Evolutionary conservation across 2,888 invertebrate genomes (phyloP), one percentile per base, ranked within the genome.

Genomic region (Diogma glabrata): DNA sequence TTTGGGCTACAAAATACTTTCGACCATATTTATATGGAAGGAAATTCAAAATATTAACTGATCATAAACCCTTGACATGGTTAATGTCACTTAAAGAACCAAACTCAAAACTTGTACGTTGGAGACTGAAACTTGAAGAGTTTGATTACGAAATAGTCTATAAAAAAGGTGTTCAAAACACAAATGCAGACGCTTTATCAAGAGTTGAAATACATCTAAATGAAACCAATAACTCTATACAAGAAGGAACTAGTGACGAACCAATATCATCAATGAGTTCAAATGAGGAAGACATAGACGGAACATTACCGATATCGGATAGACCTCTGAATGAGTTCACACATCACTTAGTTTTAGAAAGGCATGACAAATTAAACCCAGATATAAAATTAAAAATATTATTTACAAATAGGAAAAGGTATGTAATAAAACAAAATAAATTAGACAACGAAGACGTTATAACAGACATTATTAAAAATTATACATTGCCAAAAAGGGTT

Each of bases 1-100:
- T 64, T 1, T 64, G 61, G 62, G 63, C 61, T 1, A 54, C 57
- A 1, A 63, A 64, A 55, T 60, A 64, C 46, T 66, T 66, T 30
- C 36, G 63, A 36, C 64, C 64, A 2, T 66, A 66, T 24, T 19
- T 33, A n/a, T 33, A 6, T 9, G 33, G 33, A 33, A 9, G 33
- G 4, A 33, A 33, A 9, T 33, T 33, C 10, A 33, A 33, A 33
- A 33, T 33, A 14, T 14, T 3, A n/a, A 33, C 33, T 3, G 33
- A 33, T 12, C 33, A 33, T 10, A 33, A 33, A 33, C 33, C 3
- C 6, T 33, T 33, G 33, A 33, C 33, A 10, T 33, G 33, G 33
- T 33, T 33, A 33, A 33, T 33, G 33, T 33, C 33, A 9, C n/a
- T 50, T 6, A 49, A 49, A 46, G 48, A 51, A 36, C 46, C 45